Evolutionary conservation across 2,113 vertebrate genomes (phyloP).

Genomic region (Cavia aperea): DNA sequence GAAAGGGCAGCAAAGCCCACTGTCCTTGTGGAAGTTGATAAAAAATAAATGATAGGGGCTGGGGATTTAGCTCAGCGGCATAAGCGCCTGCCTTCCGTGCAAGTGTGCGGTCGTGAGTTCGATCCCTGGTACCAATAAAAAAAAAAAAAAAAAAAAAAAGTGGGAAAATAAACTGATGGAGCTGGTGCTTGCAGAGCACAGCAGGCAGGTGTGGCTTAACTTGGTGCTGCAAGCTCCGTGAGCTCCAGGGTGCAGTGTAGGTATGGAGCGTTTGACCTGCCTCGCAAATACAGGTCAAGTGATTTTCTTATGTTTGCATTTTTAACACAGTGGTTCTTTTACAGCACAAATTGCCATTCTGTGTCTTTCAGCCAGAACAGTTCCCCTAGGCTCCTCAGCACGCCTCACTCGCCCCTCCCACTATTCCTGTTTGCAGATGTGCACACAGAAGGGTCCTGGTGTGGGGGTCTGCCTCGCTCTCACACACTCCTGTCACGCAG

Average conservation of each 20-base stretch:
- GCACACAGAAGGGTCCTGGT: background rate
- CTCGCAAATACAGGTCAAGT: background rate
- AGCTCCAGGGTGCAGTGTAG: rapidly evolving
- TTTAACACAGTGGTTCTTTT: background rate
- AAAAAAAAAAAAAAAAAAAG: too few relatives aligned
- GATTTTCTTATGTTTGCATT: background rate
- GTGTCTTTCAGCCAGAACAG: background rate
- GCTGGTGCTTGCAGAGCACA: background rate
- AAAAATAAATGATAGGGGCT: background rate
- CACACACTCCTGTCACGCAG: background rate
- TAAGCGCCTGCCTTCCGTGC: too few relatives aligned
- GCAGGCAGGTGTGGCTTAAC: background rate
- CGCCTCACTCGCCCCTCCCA: rapidly evolving
- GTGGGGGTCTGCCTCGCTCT: background rate
- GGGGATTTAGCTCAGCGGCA: too few relatives aligned
- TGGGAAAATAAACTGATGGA: background rate
- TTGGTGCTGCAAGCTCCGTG: background rate
- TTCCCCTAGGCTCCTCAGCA: background rate
- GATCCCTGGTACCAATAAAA: too few relatives aligned
- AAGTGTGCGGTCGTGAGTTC: too few relatives aligned
- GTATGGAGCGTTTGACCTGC: background rate
- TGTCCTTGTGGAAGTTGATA: background rate
- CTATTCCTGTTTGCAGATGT: background rate
- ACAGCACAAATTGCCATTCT: background rate
- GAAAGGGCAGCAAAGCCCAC: too few relatives aligned